A percentile compares a stretch with the other conserved stretches of the same genome.
phyloP scores from a whole-genome alignment of 2,797 vertebrate species.

The Eurystomus glaucurus region DNA sequence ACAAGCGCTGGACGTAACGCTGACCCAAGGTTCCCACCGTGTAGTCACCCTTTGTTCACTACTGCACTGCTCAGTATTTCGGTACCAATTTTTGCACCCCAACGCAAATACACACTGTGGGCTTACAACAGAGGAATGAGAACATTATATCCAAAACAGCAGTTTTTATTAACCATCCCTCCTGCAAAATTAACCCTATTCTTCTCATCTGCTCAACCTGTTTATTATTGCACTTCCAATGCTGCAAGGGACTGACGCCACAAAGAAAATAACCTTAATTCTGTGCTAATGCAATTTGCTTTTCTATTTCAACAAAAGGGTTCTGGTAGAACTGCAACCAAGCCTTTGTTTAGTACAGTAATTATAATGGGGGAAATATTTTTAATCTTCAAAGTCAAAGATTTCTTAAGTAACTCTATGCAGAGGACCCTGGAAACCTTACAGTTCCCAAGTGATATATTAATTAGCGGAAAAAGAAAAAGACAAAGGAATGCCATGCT shows the following conservation, averaged over 20 bases:
- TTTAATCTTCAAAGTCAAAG: constrained; percentile 35
- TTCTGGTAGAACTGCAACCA: not conserved
- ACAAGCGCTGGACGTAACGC: fast-evolving
- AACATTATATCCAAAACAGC: not conserved
- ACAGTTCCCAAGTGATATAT: not conserved
- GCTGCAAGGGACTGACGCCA: not conserved
- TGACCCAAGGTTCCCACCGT: not conserved
- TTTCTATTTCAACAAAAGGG: not conserved
- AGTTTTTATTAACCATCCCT: not conserved
- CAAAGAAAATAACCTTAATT: not conserved
- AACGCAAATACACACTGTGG: not conserved
- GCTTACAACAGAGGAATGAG: not conserved
- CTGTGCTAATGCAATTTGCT: not conserved
- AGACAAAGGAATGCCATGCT: not conserved
- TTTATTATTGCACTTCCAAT: not conserved
- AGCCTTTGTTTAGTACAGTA: not conserved
- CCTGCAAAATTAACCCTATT: not conserved
- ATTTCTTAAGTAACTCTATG: constrained; percentile 19
- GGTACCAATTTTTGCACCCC: not conserved
- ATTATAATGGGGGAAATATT: constrained; percentile 1
- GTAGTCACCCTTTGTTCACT: not conserved
- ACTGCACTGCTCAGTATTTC: not conserved
- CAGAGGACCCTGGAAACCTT: not conserved
- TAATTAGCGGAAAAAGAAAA: constrained; percentile 27
- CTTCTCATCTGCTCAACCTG: not conserved